phyloP scores from a whole-genome alignment of 2,888 invertebrate species.

The Auanema sp. region DNA sequence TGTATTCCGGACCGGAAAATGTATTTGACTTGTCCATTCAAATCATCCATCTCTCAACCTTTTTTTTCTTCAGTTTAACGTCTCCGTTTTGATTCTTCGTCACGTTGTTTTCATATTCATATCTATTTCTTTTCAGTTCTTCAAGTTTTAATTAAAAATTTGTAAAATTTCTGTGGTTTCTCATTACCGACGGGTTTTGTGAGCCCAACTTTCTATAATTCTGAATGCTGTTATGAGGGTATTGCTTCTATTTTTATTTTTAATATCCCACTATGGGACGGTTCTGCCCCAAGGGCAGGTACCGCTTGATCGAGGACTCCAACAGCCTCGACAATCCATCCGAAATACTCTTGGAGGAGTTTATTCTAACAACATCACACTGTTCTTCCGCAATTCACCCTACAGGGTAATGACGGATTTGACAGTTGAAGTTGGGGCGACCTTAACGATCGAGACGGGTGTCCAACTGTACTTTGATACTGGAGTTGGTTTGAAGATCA shows the following conservation, averaged over 20 bases:
- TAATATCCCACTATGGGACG: slow-evolving; percentile 2
- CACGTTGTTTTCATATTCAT: too few relatives aligned
- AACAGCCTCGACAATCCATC: slow-evolving; percentile 41
- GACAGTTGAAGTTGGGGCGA: slow-evolving; percentile 71
- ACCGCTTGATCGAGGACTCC: slow-evolving; percentile 22
- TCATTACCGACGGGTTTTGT: too few relatives aligned
- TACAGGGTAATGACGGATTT: slow-evolving; percentile 49
- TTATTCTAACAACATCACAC: slow-evolving; percentile 59
- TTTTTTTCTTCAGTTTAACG: too few relatives aligned
- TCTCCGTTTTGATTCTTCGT: too few relatives aligned
- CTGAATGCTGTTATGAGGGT: not conserved
- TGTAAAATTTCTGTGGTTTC: too few relatives aligned
- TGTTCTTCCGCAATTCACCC: slow-evolving; percentile 60
- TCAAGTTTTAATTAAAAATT: too few relatives aligned
- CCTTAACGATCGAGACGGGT: slow-evolving; percentile 84
- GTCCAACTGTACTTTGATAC: slow-evolving; percentile 86
- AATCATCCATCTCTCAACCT: too few relatives aligned
- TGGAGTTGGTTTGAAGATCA: slow-evolving; percentile 87
- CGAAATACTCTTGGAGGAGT: slow-evolving; percentile 56
- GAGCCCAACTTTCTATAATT: too few relatives aligned
- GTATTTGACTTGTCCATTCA: too few relatives aligned
- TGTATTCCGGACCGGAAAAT: too few relatives aligned
- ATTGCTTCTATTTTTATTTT: slow-evolving; percentile 5
- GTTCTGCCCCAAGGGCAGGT: slow-evolving; percentile 28
- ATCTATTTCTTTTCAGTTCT: too few relatives aligned